These are phyloP conservation scores for Alsophila aescularia DNA, from an alignment of 2,888 invertebrate genomes.

Conservation along the genomic window DNA sequence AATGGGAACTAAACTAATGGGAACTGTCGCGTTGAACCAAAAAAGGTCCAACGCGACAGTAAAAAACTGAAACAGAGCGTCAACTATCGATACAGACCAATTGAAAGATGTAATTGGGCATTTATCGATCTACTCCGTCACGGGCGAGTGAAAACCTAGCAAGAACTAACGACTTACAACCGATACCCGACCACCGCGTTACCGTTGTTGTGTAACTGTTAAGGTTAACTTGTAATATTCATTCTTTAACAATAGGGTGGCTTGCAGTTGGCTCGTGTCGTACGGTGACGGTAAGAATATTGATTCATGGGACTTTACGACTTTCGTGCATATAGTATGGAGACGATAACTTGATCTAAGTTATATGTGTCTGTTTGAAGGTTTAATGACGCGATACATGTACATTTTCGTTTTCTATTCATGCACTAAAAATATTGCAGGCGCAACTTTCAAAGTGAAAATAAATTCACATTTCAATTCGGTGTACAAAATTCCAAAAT, in stretches of 20 bases:
- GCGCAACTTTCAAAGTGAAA: no score
- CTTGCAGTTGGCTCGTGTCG: background rate
- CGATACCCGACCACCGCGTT: conserved; percentile 27
- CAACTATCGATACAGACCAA: conserved; percentile 5
- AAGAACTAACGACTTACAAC: conserved; percentile 32
- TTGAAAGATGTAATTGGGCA: conserved; percentile 17
- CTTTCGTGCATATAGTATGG: no score
- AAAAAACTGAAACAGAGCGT: background rate
- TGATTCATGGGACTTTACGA: background rate
- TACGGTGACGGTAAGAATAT: background rate
- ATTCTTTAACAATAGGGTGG: background rate
- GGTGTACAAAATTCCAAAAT: no score
- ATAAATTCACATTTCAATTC: no score
- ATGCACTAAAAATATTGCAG: no score
- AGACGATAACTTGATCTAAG: no score
- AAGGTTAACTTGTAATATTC: conserved; percentile 25
- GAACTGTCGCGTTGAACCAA: no score
- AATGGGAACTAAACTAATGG: no score
- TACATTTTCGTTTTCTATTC: no score
- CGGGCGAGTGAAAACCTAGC: conserved; percentile 36
- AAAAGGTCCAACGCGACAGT: no score
- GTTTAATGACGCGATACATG: no score
- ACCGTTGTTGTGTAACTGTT: conserved; percentile 43
- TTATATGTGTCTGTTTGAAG: no score
- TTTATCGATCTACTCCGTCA: conserved; percentile 37